Base-by-base conservation (phyloP, 2,888 invertebrate species). In the Noctua janthina region DNA sequence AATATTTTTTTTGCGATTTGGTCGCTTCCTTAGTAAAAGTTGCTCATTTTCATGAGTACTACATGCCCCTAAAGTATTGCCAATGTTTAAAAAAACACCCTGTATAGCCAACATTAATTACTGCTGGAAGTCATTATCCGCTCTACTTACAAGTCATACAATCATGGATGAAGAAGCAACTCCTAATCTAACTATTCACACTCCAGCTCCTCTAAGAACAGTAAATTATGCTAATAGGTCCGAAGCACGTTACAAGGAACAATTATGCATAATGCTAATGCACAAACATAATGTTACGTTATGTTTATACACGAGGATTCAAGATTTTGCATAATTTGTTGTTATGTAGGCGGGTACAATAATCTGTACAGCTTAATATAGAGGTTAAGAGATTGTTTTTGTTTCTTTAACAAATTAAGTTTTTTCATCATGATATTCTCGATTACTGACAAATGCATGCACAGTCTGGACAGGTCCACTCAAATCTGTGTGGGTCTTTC, bases 231-330 rank as follows among this genome's bases (percentile, higher is more conserved):
- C 39, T 79, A 84, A 82, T 62, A 84, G 39, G 15, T 49, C 54
- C 23, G 46, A n/a, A 72, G 59, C 29, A 68, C 69, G 67, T 79
- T 62, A 35, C 8, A 11, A 78, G 8, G 8, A 82, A 72, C 72
- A 68, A 79, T 82, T 82, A 84, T 82, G 82, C 67, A 79, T 82
- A 82, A 82, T 82, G 62, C 11, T 84, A 29, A 82, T 62, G 68
- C 43, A 84, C 29, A 72, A 77, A 79, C 79, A 54, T 82, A 67
- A 64, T 76, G 76, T 76, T 80, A 76, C 35, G 56, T 67, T 78
- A 70, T 71, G 79, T 82, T 79, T 84, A 79, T 84, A 72, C 79
- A 68, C 51, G 46, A 15, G 6, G 46, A 76, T 76, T 70, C 49
- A 51, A 35, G 68, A 46, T 62, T 82, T 59, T 68, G 71, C 67